Evolutionary conservation across 2,113 vertebrate genomes (phyloP).

Genomic region (Cavia porcellus): DNA sequence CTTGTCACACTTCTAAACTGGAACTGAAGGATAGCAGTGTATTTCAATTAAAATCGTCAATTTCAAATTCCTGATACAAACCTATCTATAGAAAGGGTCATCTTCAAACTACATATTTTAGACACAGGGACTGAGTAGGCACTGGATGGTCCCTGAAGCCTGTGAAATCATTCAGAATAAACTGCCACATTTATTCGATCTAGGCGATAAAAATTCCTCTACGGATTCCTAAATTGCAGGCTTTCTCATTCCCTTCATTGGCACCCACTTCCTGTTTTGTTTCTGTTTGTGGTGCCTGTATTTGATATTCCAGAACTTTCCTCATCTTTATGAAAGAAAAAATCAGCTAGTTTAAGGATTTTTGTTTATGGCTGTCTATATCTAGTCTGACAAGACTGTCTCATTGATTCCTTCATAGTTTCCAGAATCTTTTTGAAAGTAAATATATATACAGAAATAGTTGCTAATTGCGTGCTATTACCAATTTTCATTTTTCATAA

Average conservation of each 20-base stretch:
- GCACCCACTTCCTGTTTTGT: not conserved
- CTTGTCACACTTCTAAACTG: constrained; percentile 4
- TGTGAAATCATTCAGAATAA: constrained; percentile 49
- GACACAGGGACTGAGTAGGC: not conserved
- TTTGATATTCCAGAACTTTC: constrained; percentile 83
- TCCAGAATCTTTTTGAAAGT: constrained; percentile 83
- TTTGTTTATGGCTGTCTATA: constrained; percentile 77
- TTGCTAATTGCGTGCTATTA: constrained; percentile 83
- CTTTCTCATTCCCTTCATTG: not conserved
- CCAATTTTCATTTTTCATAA: constrained; percentile 77
- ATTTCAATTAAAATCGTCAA: not conserved
- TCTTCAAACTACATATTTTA: constrained; percentile 25
- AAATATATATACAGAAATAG: constrained; percentile 84
- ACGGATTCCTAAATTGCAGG: constrained; percentile 63
- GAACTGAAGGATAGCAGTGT: not conserved
- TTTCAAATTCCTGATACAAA: not conserved
- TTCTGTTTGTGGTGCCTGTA: constrained; percentile 70
- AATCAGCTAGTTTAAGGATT: constrained; percentile 77
- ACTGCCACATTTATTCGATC: constrained; percentile 2
- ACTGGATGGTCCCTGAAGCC: not conserved
- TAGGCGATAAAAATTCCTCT: constrained; percentile 53
- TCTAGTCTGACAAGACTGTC: constrained; percentile 55
- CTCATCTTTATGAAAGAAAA: constrained; percentile 79
- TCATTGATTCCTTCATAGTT: constrained; percentile 78
- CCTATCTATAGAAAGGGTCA: not conserved